A percentile compares a stretch with the other conserved stretches of the same genome.
Conservation (phyloP, 2,888 invertebrate genomes). For the Drosophila stalkeri region DNA sequence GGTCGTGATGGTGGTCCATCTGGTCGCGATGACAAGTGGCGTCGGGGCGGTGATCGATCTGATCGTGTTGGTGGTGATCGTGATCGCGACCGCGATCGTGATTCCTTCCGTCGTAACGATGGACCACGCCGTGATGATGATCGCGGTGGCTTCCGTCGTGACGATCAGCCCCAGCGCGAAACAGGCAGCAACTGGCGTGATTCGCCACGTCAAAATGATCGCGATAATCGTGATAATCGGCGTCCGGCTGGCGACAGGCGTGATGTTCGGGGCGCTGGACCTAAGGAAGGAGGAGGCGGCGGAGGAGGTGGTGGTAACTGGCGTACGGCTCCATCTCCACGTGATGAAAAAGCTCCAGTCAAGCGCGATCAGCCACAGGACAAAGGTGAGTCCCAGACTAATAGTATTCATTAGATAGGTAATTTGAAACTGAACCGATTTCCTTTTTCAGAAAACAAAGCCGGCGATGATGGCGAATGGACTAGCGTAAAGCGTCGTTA, state of each 20-base stretch:
- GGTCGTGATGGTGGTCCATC: conserved; percentile 50
- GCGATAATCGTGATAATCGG: conserved; percentile 77
- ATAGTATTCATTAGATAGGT: background rate
- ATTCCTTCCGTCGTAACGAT: conserved; percentile 68
- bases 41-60: conserved; percentile 51
- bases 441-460: conserved; percentile 85
- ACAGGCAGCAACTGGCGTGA: conserved; percentile 82
- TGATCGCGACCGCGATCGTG: conserved; percentile 66
- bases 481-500: conserved; percentile 87
- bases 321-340: conserved; percentile 79
- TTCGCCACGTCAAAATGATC: conserved; percentile 75
- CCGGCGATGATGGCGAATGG: conserved; percentile 87
- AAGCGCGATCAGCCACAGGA: conserved; percentile 77
- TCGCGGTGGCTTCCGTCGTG: conserved; percentile 73
- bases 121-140: conserved; percentile 64
- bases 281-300: conserved; percentile 53
- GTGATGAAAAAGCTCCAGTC: conserved; percentile 81
- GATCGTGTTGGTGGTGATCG: conserved; percentile 49
- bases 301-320: conserved; percentile 73
- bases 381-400: conserved; percentile 65
- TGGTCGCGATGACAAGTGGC: conserved; percentile 66
- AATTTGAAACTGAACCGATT: background rate
- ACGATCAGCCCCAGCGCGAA: conserved; percentile 73
- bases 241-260: conserved; percentile 70
- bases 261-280: conserved; percentile 74